phyloP scores from a whole-genome alignment of 2,888 invertebrate species.

The Pristionchus fissidentatus region DNA sequence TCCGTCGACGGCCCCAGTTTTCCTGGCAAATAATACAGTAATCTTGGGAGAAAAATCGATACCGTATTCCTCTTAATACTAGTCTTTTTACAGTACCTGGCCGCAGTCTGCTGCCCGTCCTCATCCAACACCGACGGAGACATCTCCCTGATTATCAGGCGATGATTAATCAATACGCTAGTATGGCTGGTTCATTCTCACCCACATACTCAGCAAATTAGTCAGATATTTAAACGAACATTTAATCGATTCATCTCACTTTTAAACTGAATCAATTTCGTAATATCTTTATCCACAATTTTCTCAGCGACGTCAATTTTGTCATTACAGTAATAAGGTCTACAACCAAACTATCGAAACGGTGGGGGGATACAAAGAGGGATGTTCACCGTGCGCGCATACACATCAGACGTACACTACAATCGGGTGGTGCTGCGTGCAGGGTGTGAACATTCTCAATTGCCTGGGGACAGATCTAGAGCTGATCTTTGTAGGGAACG shows the following conservation, averaged over 20 bases:
- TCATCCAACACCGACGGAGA: constrained; percentile 40
- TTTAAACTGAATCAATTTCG: neutral
- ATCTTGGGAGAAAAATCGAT: neutral
- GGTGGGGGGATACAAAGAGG: neutral
- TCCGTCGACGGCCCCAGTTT: constrained; percentile 43
- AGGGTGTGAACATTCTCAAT: constrained; percentile 28
- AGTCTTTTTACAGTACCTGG: neutral
- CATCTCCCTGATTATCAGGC: neutral
- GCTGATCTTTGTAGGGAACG: constrained; percentile 61
- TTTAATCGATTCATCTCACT: neutral
- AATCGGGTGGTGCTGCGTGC: too few relatives aligned
- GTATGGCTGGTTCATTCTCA: neutral
- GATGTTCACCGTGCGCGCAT: neutral
- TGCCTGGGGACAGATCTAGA: constrained; percentile 50
- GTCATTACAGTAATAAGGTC: neutral
- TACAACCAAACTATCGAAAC: constrained; percentile 5
- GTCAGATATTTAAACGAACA: too few relatives aligned
- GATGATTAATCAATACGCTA: neutral
- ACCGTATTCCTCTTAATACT: neutral
- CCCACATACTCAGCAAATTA: neutral
- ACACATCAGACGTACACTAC: neutral
- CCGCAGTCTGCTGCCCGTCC: constrained; percentile 26
- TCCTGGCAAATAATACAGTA: neutral
- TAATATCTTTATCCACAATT: neutral
- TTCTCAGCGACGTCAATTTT: neutral